These are phyloP conservation scores for Patagioenas fasciata DNA, from an alignment of 2,113 vertebrate genomes.

Conservation along the genomic window DNA sequence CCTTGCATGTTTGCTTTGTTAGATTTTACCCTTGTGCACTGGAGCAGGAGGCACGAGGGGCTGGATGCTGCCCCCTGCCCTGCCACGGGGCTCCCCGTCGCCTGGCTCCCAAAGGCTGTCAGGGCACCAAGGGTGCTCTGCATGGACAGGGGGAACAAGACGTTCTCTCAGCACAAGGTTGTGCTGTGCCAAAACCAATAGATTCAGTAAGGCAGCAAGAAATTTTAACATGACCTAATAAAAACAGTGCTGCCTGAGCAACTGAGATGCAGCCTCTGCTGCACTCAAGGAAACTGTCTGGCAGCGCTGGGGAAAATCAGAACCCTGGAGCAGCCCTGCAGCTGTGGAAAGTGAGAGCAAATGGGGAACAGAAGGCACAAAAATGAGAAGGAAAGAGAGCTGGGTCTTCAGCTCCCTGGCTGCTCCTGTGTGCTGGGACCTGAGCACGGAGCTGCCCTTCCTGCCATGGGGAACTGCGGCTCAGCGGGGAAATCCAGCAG, in stretches of 20 bases:
- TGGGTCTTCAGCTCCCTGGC: neutral
- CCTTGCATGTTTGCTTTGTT: neutral
- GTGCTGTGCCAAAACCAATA: neutral
- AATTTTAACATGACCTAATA: neutral
- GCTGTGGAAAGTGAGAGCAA: neutral
- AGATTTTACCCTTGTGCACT: neutral
- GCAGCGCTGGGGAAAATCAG: neutral
- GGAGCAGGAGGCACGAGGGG: neutral
- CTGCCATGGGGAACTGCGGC: rapidly evolving
- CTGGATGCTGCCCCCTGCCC: neutral
- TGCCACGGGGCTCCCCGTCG: neutral
- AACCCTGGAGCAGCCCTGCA: neutral
- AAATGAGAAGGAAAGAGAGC: neutral
- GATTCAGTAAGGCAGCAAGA: neutral
- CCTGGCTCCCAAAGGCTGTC: neutral
- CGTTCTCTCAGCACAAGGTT: neutral
- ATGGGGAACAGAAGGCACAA: neutral
- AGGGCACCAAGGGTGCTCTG: rapidly evolving
- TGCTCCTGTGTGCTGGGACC: neutral
- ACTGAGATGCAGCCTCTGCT: neutral
- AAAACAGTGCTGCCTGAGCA: neutral
- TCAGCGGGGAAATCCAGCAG: neutral
- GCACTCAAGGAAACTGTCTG: neutral
- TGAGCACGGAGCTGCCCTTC: rapidly evolving
- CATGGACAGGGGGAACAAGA: neutral